A percentile compares a stretch with the other conserved stretches of the same genome.
These are phyloP conservation scores for Coranthus polyacanthus DNA, from an alignment of 2,797 vertebrate genomes.

Conservation along the genomic window DNA sequence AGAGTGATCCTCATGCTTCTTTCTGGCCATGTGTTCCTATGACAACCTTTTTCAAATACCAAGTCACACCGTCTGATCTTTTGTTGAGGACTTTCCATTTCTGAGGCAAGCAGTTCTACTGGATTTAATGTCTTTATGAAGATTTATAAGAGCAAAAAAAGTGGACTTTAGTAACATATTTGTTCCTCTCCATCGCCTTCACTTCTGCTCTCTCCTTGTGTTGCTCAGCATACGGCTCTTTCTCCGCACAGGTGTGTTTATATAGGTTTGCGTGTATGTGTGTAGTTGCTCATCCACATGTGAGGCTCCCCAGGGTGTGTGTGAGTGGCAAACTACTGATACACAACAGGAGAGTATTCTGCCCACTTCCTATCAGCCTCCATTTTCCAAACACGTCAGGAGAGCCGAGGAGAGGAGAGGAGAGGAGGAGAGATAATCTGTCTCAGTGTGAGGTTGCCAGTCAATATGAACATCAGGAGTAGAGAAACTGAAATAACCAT, in stretches of 20 bases:
- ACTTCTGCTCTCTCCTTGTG: slow-evolving; percentile 13
- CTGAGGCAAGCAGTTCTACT: background rate
- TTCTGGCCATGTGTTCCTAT: slow-evolving; percentile 48
- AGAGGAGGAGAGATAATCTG: slow-evolving; percentile 68
- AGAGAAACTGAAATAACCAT: slow-evolving; percentile 67
- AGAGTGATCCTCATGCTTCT: slow-evolving; percentile 36
- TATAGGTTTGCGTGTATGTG: slow-evolving; percentile 15
- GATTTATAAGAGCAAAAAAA: background rate
- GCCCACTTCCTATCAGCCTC: slow-evolving; percentile 68
- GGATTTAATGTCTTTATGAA: background rate
- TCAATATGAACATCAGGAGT: slow-evolving; percentile 55
- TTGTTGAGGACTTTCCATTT: slow-evolving; percentile 28
- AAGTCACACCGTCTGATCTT: slow-evolving; percentile 31
- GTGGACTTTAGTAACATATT: slow-evolving; percentile 1
- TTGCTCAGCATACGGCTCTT: slow-evolving; percentile 31
- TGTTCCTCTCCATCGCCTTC: slow-evolving; percentile 6
- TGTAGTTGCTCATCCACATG: slow-evolving; percentile 38
- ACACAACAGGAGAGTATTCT: slow-evolving; percentile 69
- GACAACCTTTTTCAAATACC: slow-evolving; percentile 48
- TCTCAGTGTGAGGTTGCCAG: slow-evolving; percentile 72
- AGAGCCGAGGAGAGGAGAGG: no score
- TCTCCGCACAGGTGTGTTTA: slow-evolving; percentile 63
- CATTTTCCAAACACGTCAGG: slow-evolving; percentile 63
- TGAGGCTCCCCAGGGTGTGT: slow-evolving; percentile 38
- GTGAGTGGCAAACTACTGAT: slow-evolving; percentile 59